A percentile compares a stretch with the other conserved stretches of the same genome.
These are phyloP conservation scores for Brevimyrus niger DNA, from an alignment of 2,113 vertebrate species.

Conservation along the genomic window DNA sequence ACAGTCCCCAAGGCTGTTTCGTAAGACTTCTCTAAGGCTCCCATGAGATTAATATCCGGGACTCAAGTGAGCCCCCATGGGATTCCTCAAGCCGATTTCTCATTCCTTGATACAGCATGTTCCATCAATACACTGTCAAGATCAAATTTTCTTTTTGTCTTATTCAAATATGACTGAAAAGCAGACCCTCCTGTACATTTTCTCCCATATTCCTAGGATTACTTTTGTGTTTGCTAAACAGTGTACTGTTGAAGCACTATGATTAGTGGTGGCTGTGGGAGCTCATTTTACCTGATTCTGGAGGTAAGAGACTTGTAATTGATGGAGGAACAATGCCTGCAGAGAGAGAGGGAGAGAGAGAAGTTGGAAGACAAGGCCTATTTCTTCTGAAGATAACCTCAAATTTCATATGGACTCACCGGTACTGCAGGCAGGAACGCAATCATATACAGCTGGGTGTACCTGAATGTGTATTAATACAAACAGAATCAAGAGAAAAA, in stretches of 20 bases:
- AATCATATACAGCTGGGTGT: conserved; percentile 80
- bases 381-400: neutral
- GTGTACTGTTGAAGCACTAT: neutral
- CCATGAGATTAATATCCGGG: neutral
- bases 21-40: neutral
- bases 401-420: conserved; percentile 63
- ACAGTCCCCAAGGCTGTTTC: neutral
- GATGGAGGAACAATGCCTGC: conserved; percentile 73
- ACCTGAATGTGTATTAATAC: conserved; percentile 53
- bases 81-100: neutral
- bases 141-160: neutral
- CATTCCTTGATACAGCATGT: neutral
- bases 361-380: neutral
- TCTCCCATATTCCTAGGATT: neutral
- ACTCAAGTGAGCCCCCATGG: neutral
- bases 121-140: neutral
- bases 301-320: conserved; percentile 74
- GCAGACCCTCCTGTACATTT: neutral
- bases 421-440: conserved; percentile 82
- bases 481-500: neutral
- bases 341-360: conserved; percentile 25
- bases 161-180: neutral
- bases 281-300: conserved; percentile 74
- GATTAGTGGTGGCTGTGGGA: neutral
- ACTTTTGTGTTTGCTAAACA: neutral